phyloP scores from a whole-genome alignment of 2,888 invertebrate genomes.

The Argyresthia goedartella region DNA sequence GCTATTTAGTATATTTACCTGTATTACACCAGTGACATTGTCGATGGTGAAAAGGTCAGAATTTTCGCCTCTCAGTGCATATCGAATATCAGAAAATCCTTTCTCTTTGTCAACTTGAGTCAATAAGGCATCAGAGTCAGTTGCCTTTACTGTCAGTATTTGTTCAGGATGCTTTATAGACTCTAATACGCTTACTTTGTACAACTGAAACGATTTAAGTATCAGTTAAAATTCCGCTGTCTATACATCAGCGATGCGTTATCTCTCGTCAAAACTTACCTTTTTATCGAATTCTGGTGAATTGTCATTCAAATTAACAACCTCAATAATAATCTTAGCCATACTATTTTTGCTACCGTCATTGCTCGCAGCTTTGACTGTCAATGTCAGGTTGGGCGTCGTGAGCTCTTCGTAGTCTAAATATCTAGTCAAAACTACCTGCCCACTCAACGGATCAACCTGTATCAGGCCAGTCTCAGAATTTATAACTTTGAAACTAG shows the following conservation, averaged over 20 bases:
- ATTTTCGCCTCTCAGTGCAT: constrained; percentile 80
- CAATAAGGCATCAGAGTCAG: constrained; percentile 76
- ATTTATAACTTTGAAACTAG: constrained; percentile 70
- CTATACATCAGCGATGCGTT: too few species aligned
- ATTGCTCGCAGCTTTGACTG: constrained; percentile 67
- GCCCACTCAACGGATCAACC: constrained; percentile 77
- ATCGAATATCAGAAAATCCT: constrained; percentile 79
- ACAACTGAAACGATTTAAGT: constrained; percentile 51
- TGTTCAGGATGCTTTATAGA: constrained; percentile 76
- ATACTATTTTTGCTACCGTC: constrained; percentile 71
- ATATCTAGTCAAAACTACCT: constrained; percentile 78
- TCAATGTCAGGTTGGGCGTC: constrained; percentile 68
- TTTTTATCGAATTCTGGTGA: constrained; percentile 77
- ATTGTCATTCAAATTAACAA: constrained; percentile 85
- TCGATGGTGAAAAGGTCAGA: constrained; percentile 81
- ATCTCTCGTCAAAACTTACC: constrained; percentile 29
- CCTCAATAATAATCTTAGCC: constrained; percentile 77
- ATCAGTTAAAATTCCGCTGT: not conserved
- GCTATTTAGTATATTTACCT: constrained; percentile 37
- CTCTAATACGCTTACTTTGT: constrained; percentile 79
- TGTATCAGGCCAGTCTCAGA: constrained; percentile 67
- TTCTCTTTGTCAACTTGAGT: constrained; percentile 66
- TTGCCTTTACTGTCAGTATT: constrained; percentile 77
- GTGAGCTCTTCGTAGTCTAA: constrained; percentile 83
- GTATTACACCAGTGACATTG: constrained; percentile 75